Percentiles rank a stretch among this genome's conserved stretches.
These are phyloP conservation scores for Zaprionus nigranus DNA, from an alignment of 1,140 invertebrate genomes.

Conservation along the genomic window DNA sequence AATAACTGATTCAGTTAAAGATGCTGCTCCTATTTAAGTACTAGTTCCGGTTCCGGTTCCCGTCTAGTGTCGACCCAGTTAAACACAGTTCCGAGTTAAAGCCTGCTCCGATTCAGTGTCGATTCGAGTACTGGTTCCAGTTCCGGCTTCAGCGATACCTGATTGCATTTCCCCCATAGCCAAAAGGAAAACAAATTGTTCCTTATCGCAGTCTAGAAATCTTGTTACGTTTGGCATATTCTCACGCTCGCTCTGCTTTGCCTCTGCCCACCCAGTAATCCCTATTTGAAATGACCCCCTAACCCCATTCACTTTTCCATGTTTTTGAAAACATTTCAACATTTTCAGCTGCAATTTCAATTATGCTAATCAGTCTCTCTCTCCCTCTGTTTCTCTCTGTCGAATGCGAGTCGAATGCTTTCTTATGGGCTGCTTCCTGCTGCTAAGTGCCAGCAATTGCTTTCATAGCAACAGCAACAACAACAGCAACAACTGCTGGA, in stretches of 20 bases:
- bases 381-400: no score
- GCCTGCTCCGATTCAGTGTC: not conserved
- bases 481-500: not conserved
- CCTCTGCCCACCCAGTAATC: not conserved
- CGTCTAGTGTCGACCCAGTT: no score
- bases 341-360: conserved; percentile 37
- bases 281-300: not conserved
- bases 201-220: not conserved
- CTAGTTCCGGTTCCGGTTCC: not conserved
- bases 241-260: not conserved
- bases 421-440: conserved; percentile 58
- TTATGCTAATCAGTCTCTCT: conserved; percentile 59
- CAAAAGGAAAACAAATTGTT: not conserved
- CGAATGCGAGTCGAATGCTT: conserved; percentile 56
- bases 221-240: not conserved
- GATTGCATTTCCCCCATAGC: not conserved
- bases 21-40: not conserved
- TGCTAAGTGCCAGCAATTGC: conserved; percentile 30
- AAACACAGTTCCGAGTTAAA: no score
- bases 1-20: no score
- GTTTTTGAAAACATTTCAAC: not conserved
- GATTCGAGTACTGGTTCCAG: not conserved
- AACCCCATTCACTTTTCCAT: not conserved
- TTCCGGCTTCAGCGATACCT: not conserved
- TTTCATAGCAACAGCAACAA: conserved; percentile 2